Base-by-base conservation (phyloP, 2,888 invertebrate genomes). In the Drosophila incognita region DNA sequence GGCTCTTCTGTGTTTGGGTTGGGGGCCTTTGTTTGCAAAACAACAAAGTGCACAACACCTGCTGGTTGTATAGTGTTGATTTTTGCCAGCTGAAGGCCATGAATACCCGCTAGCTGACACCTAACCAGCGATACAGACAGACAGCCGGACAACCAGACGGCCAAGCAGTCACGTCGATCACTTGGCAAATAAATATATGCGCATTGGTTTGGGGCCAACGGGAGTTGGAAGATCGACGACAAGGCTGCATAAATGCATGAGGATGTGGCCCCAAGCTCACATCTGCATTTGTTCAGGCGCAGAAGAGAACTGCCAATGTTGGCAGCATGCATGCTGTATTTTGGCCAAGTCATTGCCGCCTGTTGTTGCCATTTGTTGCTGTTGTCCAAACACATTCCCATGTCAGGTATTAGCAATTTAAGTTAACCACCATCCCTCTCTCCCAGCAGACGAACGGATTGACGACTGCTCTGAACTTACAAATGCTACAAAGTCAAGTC, bases 401-500 rank as follows among this genome's bases (percentile, higher is more conserved):
- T 87, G 87, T 87, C 87, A 82, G 80, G 86, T 87, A 89, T 87
- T 87, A 85, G 89, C 89, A 87, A 89, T 87, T 89, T 83, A 84
- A 87, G 77, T 77, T 84, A 76, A 74, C 65, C 74, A 61, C 54
- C 49, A 8, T 40, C 35, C 29, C 53, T 11, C 4, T 57, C 58
- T 35, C 38, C n/a, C 4, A 15, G 13, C 27, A 40, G 36, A 52
- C 10, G 7, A 21, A 36, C 40, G 49, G 49, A 63, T 69, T 68
- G 51, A 59, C 54, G 21, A 51, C 62, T 54, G 38, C 31, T 56
- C 54, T 24, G 31, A 52, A 70, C 56, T 69, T 66, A 67, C 69
- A 68, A 67, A 24, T 33, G 46, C 38, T 38, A 36, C 68, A 70
- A 56, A 70, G 58, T 59, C 69, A 69, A 60, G 69, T 60, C 35